Conservation (phyloP, 2,888 invertebrate genomes). For the Nephrotoma appendiculata region DNA sequence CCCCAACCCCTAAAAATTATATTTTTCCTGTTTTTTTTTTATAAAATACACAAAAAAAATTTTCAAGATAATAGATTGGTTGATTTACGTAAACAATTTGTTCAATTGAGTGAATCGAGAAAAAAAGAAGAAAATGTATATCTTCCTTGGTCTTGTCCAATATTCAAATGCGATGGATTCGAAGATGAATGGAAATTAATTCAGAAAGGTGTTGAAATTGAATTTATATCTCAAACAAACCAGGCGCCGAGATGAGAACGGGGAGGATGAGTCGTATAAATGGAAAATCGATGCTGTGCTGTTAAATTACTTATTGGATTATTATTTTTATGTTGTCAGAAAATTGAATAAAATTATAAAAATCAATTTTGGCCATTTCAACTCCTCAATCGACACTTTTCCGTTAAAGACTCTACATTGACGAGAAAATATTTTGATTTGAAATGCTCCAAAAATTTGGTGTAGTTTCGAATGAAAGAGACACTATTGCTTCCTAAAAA, state of each 20-base stretch:
- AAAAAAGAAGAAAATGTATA: neutral
- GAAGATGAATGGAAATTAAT: neutral
- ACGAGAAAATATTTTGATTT: neutral
- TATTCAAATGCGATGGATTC: neutral
- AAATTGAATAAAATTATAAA: neutral
- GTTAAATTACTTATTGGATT: neutral
- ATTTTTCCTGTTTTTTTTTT: neutral
- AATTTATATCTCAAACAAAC: neutral
- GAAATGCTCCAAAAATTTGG: neutral
- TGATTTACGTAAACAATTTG: conserved; percentile 4
- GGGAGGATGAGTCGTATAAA: neutral
- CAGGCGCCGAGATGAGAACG: neutral
- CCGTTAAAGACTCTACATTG: neutral
- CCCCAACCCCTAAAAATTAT: neutral
- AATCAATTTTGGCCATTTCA: no score
- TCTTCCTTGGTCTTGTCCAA: neutral
- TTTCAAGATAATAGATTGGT: neutral
- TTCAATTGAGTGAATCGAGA: neutral
- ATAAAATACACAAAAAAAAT: neutral
- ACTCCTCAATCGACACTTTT: no score
- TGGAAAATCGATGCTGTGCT: neutral
- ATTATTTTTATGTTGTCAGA: neutral
- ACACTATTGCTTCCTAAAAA: neutral
- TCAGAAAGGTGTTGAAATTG: neutral
- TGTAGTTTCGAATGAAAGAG: neutral